phyloP scores from a whole-genome alignment of 2,113 vertebrate species.

The Perca fluviatilis region DNA sequence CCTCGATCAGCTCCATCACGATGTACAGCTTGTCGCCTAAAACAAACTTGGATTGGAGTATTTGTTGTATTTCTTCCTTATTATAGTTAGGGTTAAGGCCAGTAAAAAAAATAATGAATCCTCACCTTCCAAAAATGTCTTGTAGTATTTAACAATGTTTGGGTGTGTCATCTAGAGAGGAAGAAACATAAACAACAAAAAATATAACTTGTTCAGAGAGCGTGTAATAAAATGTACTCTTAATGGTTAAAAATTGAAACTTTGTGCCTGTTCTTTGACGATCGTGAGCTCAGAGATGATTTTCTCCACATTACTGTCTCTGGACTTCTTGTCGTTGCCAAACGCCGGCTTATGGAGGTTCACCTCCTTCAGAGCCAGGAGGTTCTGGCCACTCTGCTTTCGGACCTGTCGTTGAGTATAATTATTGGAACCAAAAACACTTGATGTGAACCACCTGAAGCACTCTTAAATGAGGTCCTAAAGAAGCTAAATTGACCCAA shows the following conservation, averaged over 20 bases:
- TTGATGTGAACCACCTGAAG: not conserved
- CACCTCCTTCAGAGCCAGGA: slow-evolving; percentile 93
- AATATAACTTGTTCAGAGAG: not conserved
- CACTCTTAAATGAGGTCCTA: not conserved
- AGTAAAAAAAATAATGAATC: slow-evolving; percentile 30
- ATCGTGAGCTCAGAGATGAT: slow-evolving; percentile 93
- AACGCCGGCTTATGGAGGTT: slow-evolving; percentile 92
- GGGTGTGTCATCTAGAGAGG: slow-evolving; percentile 89
- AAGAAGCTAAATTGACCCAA: not conserved
- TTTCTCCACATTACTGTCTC: slow-evolving; percentile 90
- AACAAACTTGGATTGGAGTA: not conserved
- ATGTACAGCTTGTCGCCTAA: slow-evolving; percentile 91
- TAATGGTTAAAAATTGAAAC: not conserved
- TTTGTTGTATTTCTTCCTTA: not conserved
- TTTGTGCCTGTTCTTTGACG: slow-evolving; percentile 90
- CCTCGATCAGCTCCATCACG: slow-evolving; percentile 94
- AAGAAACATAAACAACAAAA: slow-evolving; percentile 10
- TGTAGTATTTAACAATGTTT: slow-evolving; percentile 92
- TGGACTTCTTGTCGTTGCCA: slow-evolving; percentile 91
- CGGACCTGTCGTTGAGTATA: slow-evolving; percentile 82
- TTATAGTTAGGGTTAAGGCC: not conserved
- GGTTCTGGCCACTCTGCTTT: slow-evolving; percentile 89
- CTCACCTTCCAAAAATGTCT: slow-evolving; percentile 94
- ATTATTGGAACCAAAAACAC: not conserved
- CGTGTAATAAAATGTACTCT: no score